phyloP scores from a whole-genome alignment of 2,113 vertebrate species.

The Mixornis gularis region DNA sequence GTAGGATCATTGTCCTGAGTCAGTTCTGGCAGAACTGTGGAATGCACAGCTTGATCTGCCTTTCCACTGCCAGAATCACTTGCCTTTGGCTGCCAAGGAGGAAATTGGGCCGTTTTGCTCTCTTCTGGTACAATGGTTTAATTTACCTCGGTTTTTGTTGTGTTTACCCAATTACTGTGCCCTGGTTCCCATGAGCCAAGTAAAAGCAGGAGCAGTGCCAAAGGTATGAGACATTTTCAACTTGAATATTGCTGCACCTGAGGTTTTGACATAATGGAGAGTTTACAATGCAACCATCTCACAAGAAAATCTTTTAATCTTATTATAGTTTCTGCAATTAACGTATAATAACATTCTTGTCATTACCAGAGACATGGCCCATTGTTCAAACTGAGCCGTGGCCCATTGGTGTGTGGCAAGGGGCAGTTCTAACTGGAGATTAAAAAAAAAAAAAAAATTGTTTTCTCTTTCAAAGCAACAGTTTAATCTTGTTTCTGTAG shows the following conservation, averaged over 20 bases:
- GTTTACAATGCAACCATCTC: not conserved
- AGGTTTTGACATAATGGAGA: not conserved
- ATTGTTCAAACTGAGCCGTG: not conserved
- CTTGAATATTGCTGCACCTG: not conserved
- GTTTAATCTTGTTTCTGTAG: not conserved
- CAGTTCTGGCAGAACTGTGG: not conserved
- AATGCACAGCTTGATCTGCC: not conserved
- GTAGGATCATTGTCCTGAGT: not conserved
- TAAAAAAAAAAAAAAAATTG: not conserved
- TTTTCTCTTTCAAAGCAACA: not conserved
- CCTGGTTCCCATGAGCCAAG: not conserved
- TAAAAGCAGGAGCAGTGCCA: not conserved
- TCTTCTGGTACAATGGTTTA: conserved; percentile 29
- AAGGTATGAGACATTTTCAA: not conserved
- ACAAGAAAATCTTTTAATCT: not conserved
- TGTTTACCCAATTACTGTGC: conserved; percentile 12
- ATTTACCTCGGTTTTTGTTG: conserved; percentile 15
- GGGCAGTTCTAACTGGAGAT: not conserved
- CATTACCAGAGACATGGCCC: not conserved
- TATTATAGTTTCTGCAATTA: not conserved
- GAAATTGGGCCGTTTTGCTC: conserved; percentile 18
- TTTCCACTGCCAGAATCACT: not conserved
- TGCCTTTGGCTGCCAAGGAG: conserved; percentile 12
- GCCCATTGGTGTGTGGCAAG: accelerated
- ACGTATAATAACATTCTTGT: not conserved